phyloP scores from a whole-genome alignment of 2,797 vertebrate species.

The Enteromius radiatus region DNA sequence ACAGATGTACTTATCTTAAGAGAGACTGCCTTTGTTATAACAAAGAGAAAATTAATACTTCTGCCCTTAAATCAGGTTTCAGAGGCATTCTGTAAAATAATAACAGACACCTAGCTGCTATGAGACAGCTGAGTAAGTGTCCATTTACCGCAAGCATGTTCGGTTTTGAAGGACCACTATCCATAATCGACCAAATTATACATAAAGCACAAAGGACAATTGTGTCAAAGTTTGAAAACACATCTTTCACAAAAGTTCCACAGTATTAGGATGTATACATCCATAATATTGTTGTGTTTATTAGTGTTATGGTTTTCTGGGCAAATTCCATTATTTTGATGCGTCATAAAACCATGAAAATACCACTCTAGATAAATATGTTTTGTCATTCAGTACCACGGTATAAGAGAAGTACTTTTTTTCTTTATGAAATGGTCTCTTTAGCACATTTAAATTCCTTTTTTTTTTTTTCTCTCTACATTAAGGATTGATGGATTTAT shows the following conservation, averaged over 20 bases:
- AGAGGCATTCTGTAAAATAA: constrained; percentile 71
- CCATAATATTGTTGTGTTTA: background rate
- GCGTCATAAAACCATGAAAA: background rate
- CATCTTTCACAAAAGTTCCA: background rate
- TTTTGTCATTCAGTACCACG: background rate
- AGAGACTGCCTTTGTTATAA: constrained; percentile 54
- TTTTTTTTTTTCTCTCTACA: background rate
- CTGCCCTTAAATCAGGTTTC: constrained; percentile 58
- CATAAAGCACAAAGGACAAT: constrained; percentile 13
- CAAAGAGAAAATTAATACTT: constrained; percentile 55
- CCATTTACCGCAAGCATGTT: constrained; percentile 12
- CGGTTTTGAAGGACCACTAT: constrained; percentile 17
- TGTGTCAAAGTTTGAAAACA: constrained; percentile 4
- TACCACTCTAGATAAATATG: background rate
- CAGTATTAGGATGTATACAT: background rate
- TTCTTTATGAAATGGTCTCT: background rate
- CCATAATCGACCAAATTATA: background rate
- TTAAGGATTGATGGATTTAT: background rate
- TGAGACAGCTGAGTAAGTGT: constrained; percentile 42
- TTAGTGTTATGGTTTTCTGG: background rate
- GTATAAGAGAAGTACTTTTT: background rate
- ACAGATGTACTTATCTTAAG: constrained; percentile 66
- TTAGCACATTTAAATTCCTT: background rate
- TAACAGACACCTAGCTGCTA: constrained; percentile 61
- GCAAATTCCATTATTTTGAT: background rate